Base-by-base conservation (phyloP, 1,140 invertebrate genomes). In the Coptotermes formosanus region DNA sequence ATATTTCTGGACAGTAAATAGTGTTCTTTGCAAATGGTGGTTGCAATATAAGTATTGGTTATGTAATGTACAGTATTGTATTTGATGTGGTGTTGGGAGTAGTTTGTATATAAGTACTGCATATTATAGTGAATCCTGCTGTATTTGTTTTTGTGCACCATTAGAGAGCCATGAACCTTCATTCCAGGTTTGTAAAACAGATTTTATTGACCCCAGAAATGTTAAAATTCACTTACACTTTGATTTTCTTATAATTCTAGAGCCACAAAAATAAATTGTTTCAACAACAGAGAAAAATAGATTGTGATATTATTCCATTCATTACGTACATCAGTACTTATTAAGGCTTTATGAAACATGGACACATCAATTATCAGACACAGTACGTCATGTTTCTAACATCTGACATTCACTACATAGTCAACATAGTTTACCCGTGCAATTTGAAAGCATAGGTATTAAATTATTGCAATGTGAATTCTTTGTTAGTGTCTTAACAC, bases 251-350 rank as follows among this genome's bases (percentile, higher is more conserved):
- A 75, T 75, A 75, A 75, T 25, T 75, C 64, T 75, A 75, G 64
- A 75, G 25, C 64, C 64, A 75, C n/a, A 75, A 75, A 75, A 75
- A 75, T 75, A 75, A 75, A 75, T 75, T 75, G 64, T 8, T 75
- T 75, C n/a, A 75, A 75, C 64, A 75, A 75, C 64, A 75, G 64
- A 75, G 64, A 75, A 75, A 75, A 75, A 75, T 75, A 75, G 64
- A 75, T 75, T 75, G 64, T 30, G 25, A 75, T 64, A 64, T 48
- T 55, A 55, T 75, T 30, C 64, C 64, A 75, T 30, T 75, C 64
- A 75, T 75, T 75, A 75, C n/a, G 30, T 30, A 75, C n/a, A 8
- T 75, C n/a, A 75, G n/a, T 75, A n/a, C n/a, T n/a, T 75, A 75
- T n/a, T 75, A 75, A 75, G 64, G 64, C 64, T 75, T 75, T 75